A percentile compares a stretch with the other conserved stretches of the same genome.
Conservation (phyloP, 2,888 invertebrate genomes). For the Dione vanillae region DNA sequence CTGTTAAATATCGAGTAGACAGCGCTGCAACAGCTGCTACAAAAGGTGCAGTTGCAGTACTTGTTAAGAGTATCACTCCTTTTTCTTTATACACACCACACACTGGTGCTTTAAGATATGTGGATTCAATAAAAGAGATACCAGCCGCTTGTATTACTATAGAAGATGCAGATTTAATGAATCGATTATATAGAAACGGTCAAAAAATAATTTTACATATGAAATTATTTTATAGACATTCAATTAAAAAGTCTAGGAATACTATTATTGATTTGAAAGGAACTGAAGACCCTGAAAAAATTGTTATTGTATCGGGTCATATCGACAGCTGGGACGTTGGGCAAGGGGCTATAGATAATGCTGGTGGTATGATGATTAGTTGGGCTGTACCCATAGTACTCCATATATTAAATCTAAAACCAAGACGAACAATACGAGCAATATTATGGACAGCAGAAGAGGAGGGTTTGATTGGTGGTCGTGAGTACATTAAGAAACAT, state of each 20-base stretch:
- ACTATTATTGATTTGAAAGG: slow-evolving; percentile 89
- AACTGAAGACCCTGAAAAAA: slow-evolving; percentile 65
- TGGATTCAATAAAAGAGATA: slow-evolving; percentile 84
- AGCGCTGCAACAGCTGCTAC: slow-evolving; percentile 89
- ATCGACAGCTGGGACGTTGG: slow-evolving; percentile 95
- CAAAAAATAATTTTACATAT: slow-evolving; percentile 77
- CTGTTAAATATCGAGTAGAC: slow-evolving; percentile 86
- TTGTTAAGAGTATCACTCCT: slow-evolving; percentile 90
- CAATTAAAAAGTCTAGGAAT: slow-evolving; percentile 87
- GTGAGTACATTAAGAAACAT: slow-evolving; percentile 86
- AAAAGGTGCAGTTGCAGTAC: slow-evolving; percentile 89
- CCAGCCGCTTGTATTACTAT: slow-evolving; percentile 90
- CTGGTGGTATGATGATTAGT: slow-evolving; percentile 91
- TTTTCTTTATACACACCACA: slow-evolving; percentile 91
- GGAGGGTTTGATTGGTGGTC: slow-evolving; percentile 87
- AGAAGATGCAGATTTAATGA: slow-evolving; percentile 90
- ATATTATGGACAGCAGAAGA: slow-evolving; percentile 94
- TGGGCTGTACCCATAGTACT: slow-evolving; percentile 88
- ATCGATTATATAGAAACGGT: slow-evolving; percentile 85
- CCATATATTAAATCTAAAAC: slow-evolving; percentile 80
- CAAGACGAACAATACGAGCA: slow-evolving; percentile 89
- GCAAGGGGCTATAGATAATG: slow-evolving; percentile 95
- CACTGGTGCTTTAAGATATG: slow-evolving; percentile 88
- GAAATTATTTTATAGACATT: slow-evolving; percentile 87
- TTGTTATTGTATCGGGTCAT: slow-evolving; percentile 92